phyloP scores from a whole-genome alignment of 2,113 vertebrate genomes.

The Cynocephalus volans region DNA sequence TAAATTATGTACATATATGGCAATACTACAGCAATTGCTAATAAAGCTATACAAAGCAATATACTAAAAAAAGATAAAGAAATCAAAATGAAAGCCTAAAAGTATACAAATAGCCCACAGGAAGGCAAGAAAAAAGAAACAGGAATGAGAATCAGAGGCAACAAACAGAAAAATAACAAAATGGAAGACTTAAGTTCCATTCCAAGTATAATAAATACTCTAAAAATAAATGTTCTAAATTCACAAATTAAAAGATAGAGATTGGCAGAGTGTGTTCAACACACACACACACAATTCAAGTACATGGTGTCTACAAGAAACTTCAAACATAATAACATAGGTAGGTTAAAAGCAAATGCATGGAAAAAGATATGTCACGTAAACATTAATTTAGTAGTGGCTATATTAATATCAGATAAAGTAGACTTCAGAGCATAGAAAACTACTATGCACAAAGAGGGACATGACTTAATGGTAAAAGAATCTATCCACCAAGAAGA shows the following conservation, averaged over 20 bases:
- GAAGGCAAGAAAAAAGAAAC: slow-evolving; percentile 22
- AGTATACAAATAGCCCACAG: slow-evolving; percentile 1
- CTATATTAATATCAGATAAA: slow-evolving; percentile 4
- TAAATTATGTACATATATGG: neutral
- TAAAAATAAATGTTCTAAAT: slow-evolving; percentile 49
- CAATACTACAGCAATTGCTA: neutral
- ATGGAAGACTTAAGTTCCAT: neutral
- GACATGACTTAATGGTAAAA: neutral
- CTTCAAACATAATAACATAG: neutral
- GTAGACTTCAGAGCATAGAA: slow-evolving; percentile 24
- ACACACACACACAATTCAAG: neutral
- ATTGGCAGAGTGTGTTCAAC: neutral
- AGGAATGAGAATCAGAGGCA: slow-evolving; percentile 26
- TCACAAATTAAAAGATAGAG: slow-evolving; percentile 52
- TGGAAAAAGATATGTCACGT: neutral
- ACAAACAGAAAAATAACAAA: slow-evolving; percentile 37
- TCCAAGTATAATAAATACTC: slow-evolving; percentile 6
- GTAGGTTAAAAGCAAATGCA: slow-evolving; percentile 17
- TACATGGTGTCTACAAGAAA: neutral
- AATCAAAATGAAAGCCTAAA: slow-evolving; percentile 7
- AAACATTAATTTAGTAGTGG: neutral
- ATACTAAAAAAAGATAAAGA: neutral
- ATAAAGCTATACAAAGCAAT: neutral
- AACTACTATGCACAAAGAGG: neutral
- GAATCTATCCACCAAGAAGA: neutral